Evolutionary conservation across 2,888 invertebrate species (phyloP), one percentile per base, ranked within the genome.

Genomic region (Tenthredo amoena): DNA sequence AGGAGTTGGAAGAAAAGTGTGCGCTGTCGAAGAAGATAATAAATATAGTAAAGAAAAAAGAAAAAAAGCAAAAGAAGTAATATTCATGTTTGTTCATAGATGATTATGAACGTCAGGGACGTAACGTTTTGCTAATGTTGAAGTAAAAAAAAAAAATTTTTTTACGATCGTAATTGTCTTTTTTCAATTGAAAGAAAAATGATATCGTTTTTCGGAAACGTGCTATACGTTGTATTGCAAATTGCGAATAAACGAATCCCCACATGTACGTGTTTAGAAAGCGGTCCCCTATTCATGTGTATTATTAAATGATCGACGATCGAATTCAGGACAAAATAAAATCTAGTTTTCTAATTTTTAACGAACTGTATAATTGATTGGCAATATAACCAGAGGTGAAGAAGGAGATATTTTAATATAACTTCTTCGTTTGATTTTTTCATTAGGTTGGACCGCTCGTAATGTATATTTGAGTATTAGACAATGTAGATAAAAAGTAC

Each of bases 401-500:
- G 15, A 21, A 31, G 26, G n/a, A 31, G 26, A 5, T 43, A 47
- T 74, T 40, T 9, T 10, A 21, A 15, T 26, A 26, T 40, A 21
- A 21, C 40, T 76, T 47, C 40, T 26, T 47, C 34, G n/a, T 31
- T 21, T 9, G 40, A 47, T 47, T 5, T 43, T 47, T 31, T 15
- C 47, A 77, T 26, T 21, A n/a, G 26, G 47, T 34, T 34, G 21
- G 65, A 26, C 34, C 50, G 71, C 21, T 71, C 58, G 71, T 71
- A 50, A 72, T 72, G 58, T 72, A 84, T 72, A 55, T 50, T 84
- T 84, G 71, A 84, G 26, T 72, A 55, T 84, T 71, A 84, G 55
- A 84, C 55, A 84, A 84, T 84, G 72, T 84, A 72, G 84, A 84
- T 72, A 84, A 84, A 55, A n/a, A 84, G n/a, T 37, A 47, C 47